phyloP scores from a whole-genome alignment of 2,113 vertebrate species.

The Podilymbus podiceps region DNA sequence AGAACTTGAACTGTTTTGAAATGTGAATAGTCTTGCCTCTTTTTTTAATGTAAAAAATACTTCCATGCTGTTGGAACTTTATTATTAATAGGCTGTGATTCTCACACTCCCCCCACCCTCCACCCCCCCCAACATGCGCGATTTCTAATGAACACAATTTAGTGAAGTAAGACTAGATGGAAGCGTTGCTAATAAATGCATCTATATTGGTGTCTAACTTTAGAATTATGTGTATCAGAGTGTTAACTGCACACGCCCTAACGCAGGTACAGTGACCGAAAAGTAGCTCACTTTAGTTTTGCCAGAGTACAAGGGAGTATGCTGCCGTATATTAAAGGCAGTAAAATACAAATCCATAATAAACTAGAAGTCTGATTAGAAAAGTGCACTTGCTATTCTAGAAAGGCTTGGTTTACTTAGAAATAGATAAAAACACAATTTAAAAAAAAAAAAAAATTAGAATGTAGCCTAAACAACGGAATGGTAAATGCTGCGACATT shows the following conservation, averaged over 20 bases:
- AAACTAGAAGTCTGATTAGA: conserved; percentile 33
- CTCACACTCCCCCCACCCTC: neutral
- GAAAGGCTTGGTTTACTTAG: conserved; percentile 41
- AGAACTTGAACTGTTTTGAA: conserved; percentile 66
- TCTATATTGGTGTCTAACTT: neutral
- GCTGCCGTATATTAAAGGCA: conserved; percentile 24
- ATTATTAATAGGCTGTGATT: conserved; percentile 33
- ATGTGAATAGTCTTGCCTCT: conserved; percentile 51
- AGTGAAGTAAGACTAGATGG: conserved; percentile 1
- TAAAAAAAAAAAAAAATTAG: neutral
- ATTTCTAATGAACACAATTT: conserved; percentile 8
- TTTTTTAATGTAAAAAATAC: neutral
- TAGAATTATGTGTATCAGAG: neutral
- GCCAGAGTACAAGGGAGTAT: neutral
- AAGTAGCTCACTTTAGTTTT: neutral
- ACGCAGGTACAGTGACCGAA: neutral
- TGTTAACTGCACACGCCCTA: neutral
- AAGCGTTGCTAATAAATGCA: conserved; percentile 36
- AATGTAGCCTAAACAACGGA: conserved; percentile 12
- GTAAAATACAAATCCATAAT: neutral
- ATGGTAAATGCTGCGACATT: conserved; percentile 41
- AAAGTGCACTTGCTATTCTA: conserved; percentile 61
- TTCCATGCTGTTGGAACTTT: conserved; percentile 34
- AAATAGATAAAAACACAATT: neutral
- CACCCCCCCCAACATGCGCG: neutral